Conservation (phyloP, 2,797 vertebrate genomes). For the Sebastes melanostomus region DNA sequence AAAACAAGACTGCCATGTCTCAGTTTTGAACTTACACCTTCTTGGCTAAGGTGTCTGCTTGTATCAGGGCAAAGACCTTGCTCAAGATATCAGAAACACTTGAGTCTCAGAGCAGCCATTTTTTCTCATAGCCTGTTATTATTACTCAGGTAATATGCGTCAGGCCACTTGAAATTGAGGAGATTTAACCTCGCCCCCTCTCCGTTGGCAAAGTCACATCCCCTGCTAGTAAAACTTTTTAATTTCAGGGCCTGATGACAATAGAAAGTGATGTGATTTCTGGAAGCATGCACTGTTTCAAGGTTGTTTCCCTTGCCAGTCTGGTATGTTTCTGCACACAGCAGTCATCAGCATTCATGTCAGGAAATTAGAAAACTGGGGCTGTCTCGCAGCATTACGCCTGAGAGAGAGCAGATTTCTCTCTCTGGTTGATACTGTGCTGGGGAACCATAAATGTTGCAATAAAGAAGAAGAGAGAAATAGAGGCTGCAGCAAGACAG, state of each 20-base stretch:
- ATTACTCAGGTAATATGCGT: slow-evolving; percentile 24
- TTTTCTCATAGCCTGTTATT: slow-evolving; percentile 20
- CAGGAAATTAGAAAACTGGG: slow-evolving; percentile 62
- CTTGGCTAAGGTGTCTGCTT: background rate
- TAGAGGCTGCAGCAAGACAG: background rate
- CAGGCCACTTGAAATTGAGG: slow-evolving; percentile 13
- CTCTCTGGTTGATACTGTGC: background rate
- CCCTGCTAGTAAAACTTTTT: slow-evolving; percentile 6
- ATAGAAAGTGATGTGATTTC: slow-evolving; percentile 33
- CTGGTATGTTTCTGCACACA: slow-evolving; percentile 17
- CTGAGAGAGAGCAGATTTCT: slow-evolving; percentile 51
- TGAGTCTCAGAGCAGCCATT: slow-evolving; percentile 20
- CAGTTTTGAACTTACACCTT: background rate
- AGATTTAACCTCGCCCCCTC: slow-evolving; percentile 31
- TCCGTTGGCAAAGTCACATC: slow-evolving; percentile 26
- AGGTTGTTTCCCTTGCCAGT: slow-evolving; percentile 43
- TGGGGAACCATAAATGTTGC: slow-evolving; percentile 22
- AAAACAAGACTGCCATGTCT: background rate
- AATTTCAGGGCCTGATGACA: slow-evolving; percentile 34
- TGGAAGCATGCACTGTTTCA: slow-evolving; percentile 30
- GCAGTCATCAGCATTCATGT: slow-evolving; percentile 64
- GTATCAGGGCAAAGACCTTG: background rate
- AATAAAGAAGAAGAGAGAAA: slow-evolving; percentile 3
- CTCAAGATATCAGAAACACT: background rate
- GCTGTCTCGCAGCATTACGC: slow-evolving; percentile 42